phyloP scores from a whole-genome alignment of 2,888 invertebrate species.

The Dyspetes luteomarginatus region DNA sequence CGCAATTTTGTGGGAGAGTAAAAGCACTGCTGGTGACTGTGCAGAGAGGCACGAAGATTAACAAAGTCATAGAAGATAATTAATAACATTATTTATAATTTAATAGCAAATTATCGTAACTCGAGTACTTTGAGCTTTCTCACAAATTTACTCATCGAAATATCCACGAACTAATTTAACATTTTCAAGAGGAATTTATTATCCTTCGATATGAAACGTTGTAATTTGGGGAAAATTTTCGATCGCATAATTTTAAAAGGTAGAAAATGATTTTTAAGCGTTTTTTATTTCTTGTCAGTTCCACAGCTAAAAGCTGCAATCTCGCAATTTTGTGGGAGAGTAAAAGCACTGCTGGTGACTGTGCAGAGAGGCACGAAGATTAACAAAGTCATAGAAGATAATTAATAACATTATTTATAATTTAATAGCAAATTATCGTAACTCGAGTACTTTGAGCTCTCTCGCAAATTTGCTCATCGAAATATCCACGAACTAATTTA shows the following conservation, averaged over 20 bases:
- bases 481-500: too few relatives aligned
- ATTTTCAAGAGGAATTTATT: too few relatives aligned
- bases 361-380: not conserved
- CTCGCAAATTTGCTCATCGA: too few relatives aligned
- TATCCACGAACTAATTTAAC: too few relatives aligned
- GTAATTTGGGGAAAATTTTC: too few relatives aligned
- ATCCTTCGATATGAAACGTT: too few relatives aligned
- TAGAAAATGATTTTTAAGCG: too few relatives aligned
- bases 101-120: too few relatives aligned
- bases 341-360: constrained; percentile 21
- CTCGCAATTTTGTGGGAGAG: constrained; percentile 12
- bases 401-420: not conserved
- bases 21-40: constrained; percentile 24
- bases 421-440: not conserved
- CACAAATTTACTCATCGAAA: too few relatives aligned
- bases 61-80: not conserved
- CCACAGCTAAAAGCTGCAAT: not conserved
- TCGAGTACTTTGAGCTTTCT: too few relatives aligned
- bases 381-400: not conserved
- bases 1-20: constrained; percentile 9
- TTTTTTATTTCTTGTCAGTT: constrained; percentile 29
- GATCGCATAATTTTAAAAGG: too few relatives aligned
- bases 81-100: not conserved
- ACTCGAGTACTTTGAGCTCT: not conserved
- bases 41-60: not conserved